Conservation (phyloP, 2,888 invertebrate genomes). For the Cantharis flavilabris region DNA sequence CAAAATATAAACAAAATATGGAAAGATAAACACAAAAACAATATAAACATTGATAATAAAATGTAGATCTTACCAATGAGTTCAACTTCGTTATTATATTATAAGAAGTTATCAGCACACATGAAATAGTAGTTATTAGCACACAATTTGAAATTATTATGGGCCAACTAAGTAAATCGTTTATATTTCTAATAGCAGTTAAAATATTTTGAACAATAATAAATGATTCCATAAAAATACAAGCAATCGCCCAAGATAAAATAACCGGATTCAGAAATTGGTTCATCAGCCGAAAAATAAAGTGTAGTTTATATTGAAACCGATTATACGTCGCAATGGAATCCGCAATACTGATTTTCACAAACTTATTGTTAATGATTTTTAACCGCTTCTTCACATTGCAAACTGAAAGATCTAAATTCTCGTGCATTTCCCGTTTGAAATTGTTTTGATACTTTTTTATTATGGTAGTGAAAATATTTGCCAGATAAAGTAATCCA, state of each 20-base stretch:
- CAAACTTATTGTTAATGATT: neutral
- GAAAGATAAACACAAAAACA: no score
- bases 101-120: neutral
- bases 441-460: neutral
- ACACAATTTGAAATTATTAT: neutral
- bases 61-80: no score
- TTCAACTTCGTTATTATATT: neutral
- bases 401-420: neutral
- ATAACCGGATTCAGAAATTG: neutral
- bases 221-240: neutral
- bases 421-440: neutral
- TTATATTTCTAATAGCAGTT: neutral
- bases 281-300: neutral
- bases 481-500: neutral
- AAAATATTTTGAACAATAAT: neutral
- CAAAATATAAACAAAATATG: no score
- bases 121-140: fast-evolving
- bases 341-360: neutral
- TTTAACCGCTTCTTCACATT: neutral
- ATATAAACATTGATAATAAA: no score
- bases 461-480: neutral
- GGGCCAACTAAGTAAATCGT: neutral
- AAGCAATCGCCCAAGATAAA: neutral
- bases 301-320: neutral
- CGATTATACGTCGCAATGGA: neutral